Evolutionary conservation across 2,888 invertebrate genomes (phyloP).

Genomic region (Melinaea menophilus): DNA sequence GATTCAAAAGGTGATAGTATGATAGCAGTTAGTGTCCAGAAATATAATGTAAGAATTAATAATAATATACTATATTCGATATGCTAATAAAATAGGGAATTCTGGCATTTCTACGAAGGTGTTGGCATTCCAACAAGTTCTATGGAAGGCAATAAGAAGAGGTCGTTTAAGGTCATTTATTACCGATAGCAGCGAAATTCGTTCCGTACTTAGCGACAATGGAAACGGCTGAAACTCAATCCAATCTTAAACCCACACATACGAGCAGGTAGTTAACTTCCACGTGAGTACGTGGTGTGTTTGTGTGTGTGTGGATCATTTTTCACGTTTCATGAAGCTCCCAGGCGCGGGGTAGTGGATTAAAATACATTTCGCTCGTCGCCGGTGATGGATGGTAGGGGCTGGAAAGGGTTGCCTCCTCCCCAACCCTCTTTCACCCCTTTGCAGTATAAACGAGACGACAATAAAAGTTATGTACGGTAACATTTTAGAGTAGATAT

Average conservation of each 20-base stretch:
- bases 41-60: not conserved
- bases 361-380: slow-evolving; percentile 76
- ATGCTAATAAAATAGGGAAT: slow-evolving; percentile 11
- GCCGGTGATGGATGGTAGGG: slow-evolving; percentile 65
- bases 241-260: slow-evolving; percentile 32
- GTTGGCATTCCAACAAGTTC: slow-evolving; percentile 22
- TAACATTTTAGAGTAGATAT: slow-evolving; percentile 2
- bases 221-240: slow-evolving; percentile 33
- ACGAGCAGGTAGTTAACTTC: slow-evolving; percentile 25
- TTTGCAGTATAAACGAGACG: slow-evolving; percentile 40
- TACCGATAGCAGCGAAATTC: slow-evolving; percentile 29
- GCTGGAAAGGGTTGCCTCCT: slow-evolving; percentile 63
- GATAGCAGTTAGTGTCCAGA: slow-evolving; percentile 1
- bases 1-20: slow-evolving; percentile 6
- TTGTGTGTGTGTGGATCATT: slow-evolving; percentile 62
- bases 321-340: slow-evolving; percentile 77
- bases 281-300: slow-evolving; percentile 27
- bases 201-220: slow-evolving; percentile 34
- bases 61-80: not conserved
- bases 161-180: slow-evolving; percentile 29
- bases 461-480: slow-evolving; percentile 41
- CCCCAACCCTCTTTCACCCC: slow-evolving; percentile 17
- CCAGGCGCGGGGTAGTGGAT: slow-evolving; percentile 68
- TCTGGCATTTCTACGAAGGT: slow-evolving; percentile 13
- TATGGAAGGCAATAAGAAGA: slow-evolving; percentile 24